Evolutionary conservation across 2,888 invertebrate species (phyloP).

Genomic region (Lydus trimaculatus): DNA sequence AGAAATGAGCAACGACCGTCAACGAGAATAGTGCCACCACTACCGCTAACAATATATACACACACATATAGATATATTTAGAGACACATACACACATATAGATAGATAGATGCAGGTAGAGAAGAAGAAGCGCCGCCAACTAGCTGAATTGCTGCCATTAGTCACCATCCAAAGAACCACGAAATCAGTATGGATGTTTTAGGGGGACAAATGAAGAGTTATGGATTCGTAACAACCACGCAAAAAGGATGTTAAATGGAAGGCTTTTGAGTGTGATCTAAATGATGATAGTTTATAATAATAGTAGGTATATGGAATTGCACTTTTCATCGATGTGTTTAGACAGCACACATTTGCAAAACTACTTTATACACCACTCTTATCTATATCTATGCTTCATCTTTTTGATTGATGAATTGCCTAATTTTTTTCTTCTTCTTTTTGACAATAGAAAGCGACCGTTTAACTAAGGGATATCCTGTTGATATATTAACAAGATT

Average conservation of each 20-base stretch:
- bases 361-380: not conserved
- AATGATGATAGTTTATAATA: slow-evolving; percentile 29
- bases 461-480: not conserved
- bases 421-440: not conserved
- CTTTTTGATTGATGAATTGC: not conserved
- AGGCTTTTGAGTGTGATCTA: slow-evolving; percentile 41
- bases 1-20: slow-evolving; percentile 55
- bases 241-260: slow-evolving; percentile 55
- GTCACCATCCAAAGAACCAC: slow-evolving; percentile 55
- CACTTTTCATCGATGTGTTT: slow-evolving; percentile 28
- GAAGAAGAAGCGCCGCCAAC: slow-evolving; percentile 48
- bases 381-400: too few relatives aligned
- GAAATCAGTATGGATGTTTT: slow-evolving; percentile 49
- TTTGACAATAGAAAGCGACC: not conserved
- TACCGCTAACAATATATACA: slow-evolving; percentile 21
- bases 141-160: slow-evolving; percentile 58
- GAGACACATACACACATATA: not conserved
- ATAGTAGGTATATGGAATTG: too few relatives aligned
- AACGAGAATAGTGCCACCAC: slow-evolving; percentile 43
- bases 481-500: not conserved
- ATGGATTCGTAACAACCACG: slow-evolving; percentile 55
- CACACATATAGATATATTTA: too few relatives aligned
- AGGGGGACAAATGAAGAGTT: slow-evolving; percentile 58
- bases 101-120: slow-evolving; percentile 44
- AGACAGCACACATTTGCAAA: not conserved